Evolutionary conservation across 1,140 invertebrate species (phyloP).

Genomic region (Zeugodacus cucurbitae): DNA sequence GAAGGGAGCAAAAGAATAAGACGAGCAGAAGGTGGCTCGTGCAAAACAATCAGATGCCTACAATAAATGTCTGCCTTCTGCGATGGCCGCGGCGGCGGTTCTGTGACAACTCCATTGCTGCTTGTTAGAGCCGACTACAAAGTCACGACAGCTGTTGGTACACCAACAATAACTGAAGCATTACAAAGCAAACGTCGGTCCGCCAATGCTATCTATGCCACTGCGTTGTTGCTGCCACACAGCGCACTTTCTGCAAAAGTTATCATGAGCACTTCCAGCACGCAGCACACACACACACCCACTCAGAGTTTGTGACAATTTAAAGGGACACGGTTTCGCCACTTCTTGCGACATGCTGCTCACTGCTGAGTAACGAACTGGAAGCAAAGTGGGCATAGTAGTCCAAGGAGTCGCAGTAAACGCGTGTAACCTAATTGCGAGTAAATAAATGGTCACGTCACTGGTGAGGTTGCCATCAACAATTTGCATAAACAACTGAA

Average conservation of each 20-base stretch:
- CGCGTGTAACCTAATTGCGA: slow-evolving; percentile 13
- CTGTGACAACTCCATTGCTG: neutral
- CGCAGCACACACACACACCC: neutral
- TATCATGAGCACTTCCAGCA: neutral
- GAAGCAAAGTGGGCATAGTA: no score
- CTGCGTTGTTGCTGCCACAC: neutral
- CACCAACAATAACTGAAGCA: neutral
- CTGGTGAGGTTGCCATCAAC: neutral
- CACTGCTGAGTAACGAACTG: no score
- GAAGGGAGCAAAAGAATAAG: neutral
- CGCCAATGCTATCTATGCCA: neutral
- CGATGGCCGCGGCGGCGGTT: neutral
- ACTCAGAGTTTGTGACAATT: neutral
- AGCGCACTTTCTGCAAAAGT: neutral
- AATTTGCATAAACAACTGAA: neutral
- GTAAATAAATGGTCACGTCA: slow-evolving; percentile 12
- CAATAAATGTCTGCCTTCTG: neutral
- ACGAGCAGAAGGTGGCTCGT: neutral
- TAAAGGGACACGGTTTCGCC: neutral
- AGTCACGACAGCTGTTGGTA: neutral
- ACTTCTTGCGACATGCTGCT: neutral
- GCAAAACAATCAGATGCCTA: slow-evolving; percentile 24
- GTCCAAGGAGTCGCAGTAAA: neutral
- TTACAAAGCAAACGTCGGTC: slow-evolving; percentile 2
- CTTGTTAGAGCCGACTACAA: neutral